Conservation (phyloP, 2,888 invertebrate species). For the Netelia fuscicornis region DNA sequence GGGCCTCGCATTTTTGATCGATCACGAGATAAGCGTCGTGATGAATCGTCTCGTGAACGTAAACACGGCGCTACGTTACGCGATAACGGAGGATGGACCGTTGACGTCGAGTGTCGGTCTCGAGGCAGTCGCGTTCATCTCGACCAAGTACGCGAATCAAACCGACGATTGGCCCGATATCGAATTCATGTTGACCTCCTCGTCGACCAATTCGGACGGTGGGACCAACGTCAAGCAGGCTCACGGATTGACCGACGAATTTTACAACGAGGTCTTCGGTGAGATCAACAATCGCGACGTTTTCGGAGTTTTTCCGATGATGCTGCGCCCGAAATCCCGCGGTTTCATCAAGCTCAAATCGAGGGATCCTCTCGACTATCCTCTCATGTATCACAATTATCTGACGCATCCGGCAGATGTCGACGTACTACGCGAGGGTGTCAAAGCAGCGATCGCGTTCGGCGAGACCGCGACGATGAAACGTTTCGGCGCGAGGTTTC, state of each 20-base stretch:
- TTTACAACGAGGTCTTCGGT: slow-evolving; percentile 91
- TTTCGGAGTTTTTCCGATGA: slow-evolving; percentile 94
- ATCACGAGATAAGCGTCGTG: slow-evolving; percentile 92
- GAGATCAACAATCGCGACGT: slow-evolving; percentile 91
- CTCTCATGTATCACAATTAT: slow-evolving; percentile 96
- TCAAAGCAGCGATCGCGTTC: slow-evolving; percentile 93
- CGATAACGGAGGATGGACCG: slow-evolving; percentile 94
- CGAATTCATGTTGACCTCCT: slow-evolving; percentile 95
- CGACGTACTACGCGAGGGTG: slow-evolving; percentile 92
- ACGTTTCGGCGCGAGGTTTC: slow-evolving; percentile 91
- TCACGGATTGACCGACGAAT: slow-evolving; percentile 93
- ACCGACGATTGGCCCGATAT: slow-evolving; percentile 97
- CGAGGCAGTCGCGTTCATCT: slow-evolving; percentile 95
- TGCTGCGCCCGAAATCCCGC: slow-evolving; percentile 94
- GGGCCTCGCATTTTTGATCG: slow-evolving; percentile 92
- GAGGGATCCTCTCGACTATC: slow-evolving; percentile 90
- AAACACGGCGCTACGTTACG: slow-evolving; percentile 93
- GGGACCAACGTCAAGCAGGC: slow-evolving; percentile 92
- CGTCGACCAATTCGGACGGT: slow-evolving; percentile 93
- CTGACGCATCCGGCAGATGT: slow-evolving; percentile 95
- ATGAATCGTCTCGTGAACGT: slow-evolving; percentile 93
- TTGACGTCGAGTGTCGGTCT: slow-evolving; percentile 94
- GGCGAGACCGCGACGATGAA: slow-evolving; percentile 92
- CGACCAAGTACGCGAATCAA: slow-evolving; percentile 94
- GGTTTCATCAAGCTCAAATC: slow-evolving; percentile 91